Base-by-base conservation (phyloP, 2,888 invertebrate species). In the Anthoptus insignis region DNA sequence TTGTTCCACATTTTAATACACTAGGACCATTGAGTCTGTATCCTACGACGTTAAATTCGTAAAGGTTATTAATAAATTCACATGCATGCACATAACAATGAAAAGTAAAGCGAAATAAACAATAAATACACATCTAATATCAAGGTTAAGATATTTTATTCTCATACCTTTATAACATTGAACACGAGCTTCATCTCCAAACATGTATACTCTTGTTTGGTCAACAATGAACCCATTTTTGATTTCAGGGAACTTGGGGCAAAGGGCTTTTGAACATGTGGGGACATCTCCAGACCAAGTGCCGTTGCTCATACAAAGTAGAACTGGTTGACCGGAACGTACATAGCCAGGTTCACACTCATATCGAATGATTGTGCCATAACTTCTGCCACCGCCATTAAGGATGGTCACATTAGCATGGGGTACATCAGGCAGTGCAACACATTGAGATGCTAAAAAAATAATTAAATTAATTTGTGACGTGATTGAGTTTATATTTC, bases 231-330 rank as follows among this genome's bases (percentile, higher is more conserved):
- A 98, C 16, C 98, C 98, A 79, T 98, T 98, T 76, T 96, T 96
- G 68, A 98, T 97, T 81, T 95, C 95, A 0, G 98, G 98, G 79
- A 97, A 94, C 72, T 94, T 94, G 0, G 96, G 94, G 81, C 97
- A 97, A 72, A 94, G 86, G 22, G 96, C 96, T 77, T 98, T 95
- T 34, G 97, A 95, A 86, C 98, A 98, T 5, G 96, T 95, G 1
- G 98, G 98, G 4, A 98, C 97, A 73, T 97, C 96, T 66, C 97
- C 98, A 66, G 98, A 98, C 98, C 98, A 99, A 9, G 98, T 98
- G 57, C 98, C 98, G 80, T 98, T 98, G 80, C 98, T 98, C 98
- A 98, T 98, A 84, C 98, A 99, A 37, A 98, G 95, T 45, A 98
- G 95, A 3, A 98, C 98, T 14, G 98, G 98, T 81, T 97, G 97